Percentiles rank a stretch among this genome's conserved stretches.
Conservation (phyloP, 1,140 invertebrate genomes). For the Ditylenchus dipsaci region DNA sequence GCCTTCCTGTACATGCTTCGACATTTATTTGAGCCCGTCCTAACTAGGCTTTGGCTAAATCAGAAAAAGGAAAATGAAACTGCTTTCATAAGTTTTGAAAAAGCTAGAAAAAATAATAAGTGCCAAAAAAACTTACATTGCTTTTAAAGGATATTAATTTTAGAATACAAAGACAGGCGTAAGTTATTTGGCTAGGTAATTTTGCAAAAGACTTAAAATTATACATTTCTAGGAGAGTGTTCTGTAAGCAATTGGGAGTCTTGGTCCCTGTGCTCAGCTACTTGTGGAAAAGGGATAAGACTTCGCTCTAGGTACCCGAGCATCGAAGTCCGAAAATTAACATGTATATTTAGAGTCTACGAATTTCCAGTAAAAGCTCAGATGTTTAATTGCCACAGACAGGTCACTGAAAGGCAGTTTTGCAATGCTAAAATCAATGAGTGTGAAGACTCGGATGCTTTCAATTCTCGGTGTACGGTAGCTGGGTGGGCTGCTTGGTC, state of each 20-base stretch:
- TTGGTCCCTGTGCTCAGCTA: conserved; percentile 66
- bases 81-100: too few species aligned
- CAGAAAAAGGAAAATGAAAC: too few species aligned
- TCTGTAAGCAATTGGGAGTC: conserved; percentile 63
- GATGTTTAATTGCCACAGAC: conserved; percentile 73
- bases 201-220: neutral
- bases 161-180: conserved; percentile 65
- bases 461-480: conserved; percentile 63
- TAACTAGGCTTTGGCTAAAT: too few species aligned
- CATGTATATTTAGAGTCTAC: conserved; percentile 65
- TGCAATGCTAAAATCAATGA: conserved; percentile 58
- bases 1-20: too few species aligned
- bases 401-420: conserved; percentile 61
- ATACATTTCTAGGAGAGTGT: conserved; percentile 57
- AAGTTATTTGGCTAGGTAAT: conserved; percentile 47
- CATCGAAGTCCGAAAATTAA: neutral
- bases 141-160: too few species aligned
- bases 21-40: too few species aligned
- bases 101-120: too few species aligned
- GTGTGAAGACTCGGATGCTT: conserved; percentile 57
- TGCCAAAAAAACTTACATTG: too few species aligned
- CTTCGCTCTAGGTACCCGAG: conserved; percentile 65
- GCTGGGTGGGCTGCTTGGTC: conserved; percentile 67
- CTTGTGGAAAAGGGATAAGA: conserved; percentile 63
- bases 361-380: conserved; percentile 72